Conservation (phyloP, 2,113 vertebrate genomes). For the Motacilla alba region DNA sequence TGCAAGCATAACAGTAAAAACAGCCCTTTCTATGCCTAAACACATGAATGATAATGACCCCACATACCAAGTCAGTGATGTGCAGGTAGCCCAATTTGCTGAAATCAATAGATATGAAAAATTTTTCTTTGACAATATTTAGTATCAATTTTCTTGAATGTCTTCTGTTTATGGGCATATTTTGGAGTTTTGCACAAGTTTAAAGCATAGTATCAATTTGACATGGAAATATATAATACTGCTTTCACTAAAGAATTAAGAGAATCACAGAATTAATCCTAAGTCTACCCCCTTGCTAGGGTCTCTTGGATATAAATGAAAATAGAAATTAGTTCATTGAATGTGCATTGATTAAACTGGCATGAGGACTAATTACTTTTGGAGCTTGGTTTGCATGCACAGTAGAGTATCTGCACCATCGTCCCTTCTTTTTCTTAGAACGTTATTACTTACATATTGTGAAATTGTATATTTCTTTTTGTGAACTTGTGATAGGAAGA, state of each 20-base stretch:
- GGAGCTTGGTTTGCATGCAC: slow-evolving; percentile 21
- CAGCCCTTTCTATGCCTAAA: not conserved
- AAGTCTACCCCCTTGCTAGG: not conserved
- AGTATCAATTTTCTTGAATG: not conserved
- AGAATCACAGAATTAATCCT: not conserved
- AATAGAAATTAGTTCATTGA: not conserved
- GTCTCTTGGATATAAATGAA: not conserved
- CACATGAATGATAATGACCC: not conserved
- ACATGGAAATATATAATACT: not conserved
- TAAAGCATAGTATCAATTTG: not conserved
- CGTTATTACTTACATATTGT: slow-evolving; percentile 3
- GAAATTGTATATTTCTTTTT: slow-evolving; percentile 12
- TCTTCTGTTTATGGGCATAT: not conserved
- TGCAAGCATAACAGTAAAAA: not conserved
- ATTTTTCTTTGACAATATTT: not conserved
- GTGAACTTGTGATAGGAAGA: slow-evolving; percentile 39
- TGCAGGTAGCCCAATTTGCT: not conserved
- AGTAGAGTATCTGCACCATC: not conserved
- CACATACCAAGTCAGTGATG: not conserved
- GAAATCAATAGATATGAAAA: not conserved
- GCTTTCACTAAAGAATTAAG: not conserved
- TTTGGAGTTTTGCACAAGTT: not conserved
- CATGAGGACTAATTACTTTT: slow-evolving; percentile 34
- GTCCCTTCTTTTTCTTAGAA: slow-evolving; percentile 23
- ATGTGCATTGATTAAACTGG: slow-evolving; percentile 18